Base-by-base conservation (phyloP, 2,888 invertebrate species). In the Ochlodes sylvanus region DNA sequence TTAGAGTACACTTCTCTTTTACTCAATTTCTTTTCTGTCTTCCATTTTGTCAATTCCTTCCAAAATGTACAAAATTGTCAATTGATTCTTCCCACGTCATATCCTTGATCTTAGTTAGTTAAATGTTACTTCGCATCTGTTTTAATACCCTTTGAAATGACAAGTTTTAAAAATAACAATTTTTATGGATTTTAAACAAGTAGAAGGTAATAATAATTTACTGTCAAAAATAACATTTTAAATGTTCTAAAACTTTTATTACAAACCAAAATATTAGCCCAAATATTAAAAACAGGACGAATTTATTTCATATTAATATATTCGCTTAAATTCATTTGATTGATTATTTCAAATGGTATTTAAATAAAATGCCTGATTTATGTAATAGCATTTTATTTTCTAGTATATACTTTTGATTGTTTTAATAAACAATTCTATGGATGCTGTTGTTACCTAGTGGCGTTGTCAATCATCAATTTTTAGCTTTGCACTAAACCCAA, bases 11-110 rank as follows among this genome's bases (percentile, higher is more conserved):
- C 12, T 32, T 38, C 57, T 34, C 21, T 44, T 66, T 66, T 14
- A 42, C 19, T 47, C 42, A 41, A 32, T 85, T 86, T 81, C 79
- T 83, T 88, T 87, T 81, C 83, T 78, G 92, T 93, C 92, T 93
- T 93, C 92, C 92, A 91, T 80, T n/a, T 74, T 68, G 91, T 93
- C 92, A 92, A 92, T 92, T 90, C 89, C 92, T 92, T 92, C 91
- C 91, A 88, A 81, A 80, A 78, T 87, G 91, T 92, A 92, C 91
- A 92, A 92, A 90, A 74, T 81, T 79, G 91, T 91, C 91, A 92
- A 92, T 91, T 92, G 76, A 82, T 84, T 85, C 89, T 89, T 90
- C 88, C 88, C 73, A 74, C 73, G 38, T 71, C 75, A 73, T 72
- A 73, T 77, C 75, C 73, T 65, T 64, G 44, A 67, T 58, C 69